Percentiles rank a stretch among this genome's conserved stretches.
Conservation (phyloP, 2,888 invertebrate species). For the Mylabris sibirica region DNA sequence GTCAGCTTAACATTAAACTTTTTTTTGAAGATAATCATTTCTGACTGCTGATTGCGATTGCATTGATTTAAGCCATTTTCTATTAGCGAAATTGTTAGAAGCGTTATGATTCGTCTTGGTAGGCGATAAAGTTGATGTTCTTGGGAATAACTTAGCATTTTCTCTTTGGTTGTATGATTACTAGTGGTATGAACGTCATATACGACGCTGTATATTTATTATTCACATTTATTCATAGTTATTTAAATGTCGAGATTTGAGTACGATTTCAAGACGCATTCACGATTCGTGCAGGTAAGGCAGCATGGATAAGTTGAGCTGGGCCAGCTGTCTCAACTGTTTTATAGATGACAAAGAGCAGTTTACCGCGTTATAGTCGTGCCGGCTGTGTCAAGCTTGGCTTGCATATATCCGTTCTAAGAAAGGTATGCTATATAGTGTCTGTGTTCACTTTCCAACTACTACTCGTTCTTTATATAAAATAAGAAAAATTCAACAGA, state of each 20-base stretch:
- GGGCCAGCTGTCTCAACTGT: slow-evolving; percentile 56
- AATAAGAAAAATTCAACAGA: slow-evolving; percentile 35
- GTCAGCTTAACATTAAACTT: slow-evolving; percentile 51
- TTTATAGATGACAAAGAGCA: slow-evolving; percentile 59
- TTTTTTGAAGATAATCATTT: slow-evolving; percentile 55
- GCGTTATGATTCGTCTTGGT: slow-evolving; percentile 33
- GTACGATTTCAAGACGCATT: slow-evolving; percentile 30
- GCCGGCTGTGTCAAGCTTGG: slow-evolving; percentile 51
- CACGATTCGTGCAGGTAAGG: slow-evolving; percentile 37
- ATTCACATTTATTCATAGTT: slow-evolving; percentile 50
- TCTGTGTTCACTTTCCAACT: slow-evolving; percentile 38
- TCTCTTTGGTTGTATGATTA: slow-evolving; percentile 33
- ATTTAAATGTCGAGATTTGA: slow-evolving; percentile 44
- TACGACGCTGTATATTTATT: slow-evolving; percentile 45
- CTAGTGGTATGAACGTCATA: slow-evolving; percentile 34
- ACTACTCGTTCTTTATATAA: slow-evolving; percentile 34
- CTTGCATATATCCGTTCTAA: slow-evolving; percentile 47
- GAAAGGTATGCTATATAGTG: slow-evolving; percentile 38
- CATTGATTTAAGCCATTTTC: slow-evolving; percentile 56
- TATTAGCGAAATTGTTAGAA: slow-evolving; percentile 49
- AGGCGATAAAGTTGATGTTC: slow-evolving; percentile 33
- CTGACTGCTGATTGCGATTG: slow-evolving; percentile 54
- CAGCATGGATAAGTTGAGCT: slow-evolving; percentile 49
- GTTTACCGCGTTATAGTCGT: slow-evolving; percentile 54
- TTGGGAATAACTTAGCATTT: slow-evolving; percentile 15